Conservation (phyloP, 2,113 vertebrate genomes). For the Elgaria multicarinata region DNA sequence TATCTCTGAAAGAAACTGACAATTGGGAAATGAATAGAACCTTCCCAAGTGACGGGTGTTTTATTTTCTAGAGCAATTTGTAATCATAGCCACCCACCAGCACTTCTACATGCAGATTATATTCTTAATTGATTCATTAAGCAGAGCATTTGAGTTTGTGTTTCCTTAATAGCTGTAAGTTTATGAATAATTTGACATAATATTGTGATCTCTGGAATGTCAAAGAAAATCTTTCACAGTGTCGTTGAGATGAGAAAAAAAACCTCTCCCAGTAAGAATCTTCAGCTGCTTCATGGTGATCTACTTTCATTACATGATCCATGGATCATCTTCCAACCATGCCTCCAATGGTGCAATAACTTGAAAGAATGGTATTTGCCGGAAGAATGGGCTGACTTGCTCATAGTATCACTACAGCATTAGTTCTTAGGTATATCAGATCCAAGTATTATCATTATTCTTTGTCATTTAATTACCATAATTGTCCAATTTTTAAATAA, state of each 20-base stretch:
- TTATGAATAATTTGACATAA: slow-evolving; percentile 11
- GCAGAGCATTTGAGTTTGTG: neutral
- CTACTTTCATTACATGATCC: neutral
- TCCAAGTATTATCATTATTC: neutral
- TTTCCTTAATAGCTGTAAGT: slow-evolving; percentile 25
- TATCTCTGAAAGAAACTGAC: neutral
- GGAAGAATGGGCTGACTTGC: fast-evolving
- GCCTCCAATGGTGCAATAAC: fast-evolving
- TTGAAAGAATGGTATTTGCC: neutral
- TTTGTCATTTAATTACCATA: neutral
- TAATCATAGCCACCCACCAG: slow-evolving; percentile 1
- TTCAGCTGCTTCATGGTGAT: fast-evolving
- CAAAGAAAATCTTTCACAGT: neutral
- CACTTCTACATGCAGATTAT: neutral
- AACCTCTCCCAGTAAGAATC: slow-evolving; percentile 1
- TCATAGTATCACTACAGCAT: neutral
- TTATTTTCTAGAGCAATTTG: neutral
- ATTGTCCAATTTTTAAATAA: slow-evolving; percentile 5
- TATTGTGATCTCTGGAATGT: neutral
- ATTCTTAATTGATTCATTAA: neutral
- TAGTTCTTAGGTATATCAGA: neutral
- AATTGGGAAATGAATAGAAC: slow-evolving; percentile 4
- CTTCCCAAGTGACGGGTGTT: neutral
- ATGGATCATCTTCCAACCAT: neutral
- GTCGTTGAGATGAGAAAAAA: neutral